Evolutionary conservation across 2,113 vertebrate genomes (phyloP), one percentile per base, ranked within the genome.

Genomic region (Nibea albiflora): DNA sequence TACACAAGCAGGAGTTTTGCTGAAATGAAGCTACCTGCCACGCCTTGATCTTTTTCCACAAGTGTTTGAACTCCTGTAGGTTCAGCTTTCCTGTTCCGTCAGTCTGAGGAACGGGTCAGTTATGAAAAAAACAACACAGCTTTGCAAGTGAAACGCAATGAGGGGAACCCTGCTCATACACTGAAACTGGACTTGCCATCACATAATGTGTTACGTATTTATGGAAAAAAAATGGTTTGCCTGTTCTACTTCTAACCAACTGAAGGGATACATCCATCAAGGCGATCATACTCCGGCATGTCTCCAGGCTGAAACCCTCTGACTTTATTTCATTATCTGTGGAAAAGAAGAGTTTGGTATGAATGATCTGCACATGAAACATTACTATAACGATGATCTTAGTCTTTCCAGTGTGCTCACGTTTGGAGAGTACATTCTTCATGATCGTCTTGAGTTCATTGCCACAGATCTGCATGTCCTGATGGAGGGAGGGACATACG

Each of bases 211-310:
- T 65, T 19, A 49, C 2, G 24, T 11, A 31, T 50, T 6, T 20
- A 31, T 11, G 26, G 10, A 9, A 58, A 58, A 58, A 58, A 28
- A 35, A 35, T 5, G 4, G 0, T 57, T 57, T 58, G 4, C 14
- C 12, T n/a, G 15, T 26, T 46, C 3, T 46, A 14, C 44, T 46
- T 42, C 60, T 2, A 50, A 28, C 6, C 7, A 15, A 1, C 39
- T 57, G 11, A 20, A 94, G 97, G 96, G 98, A 99, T 99, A 99
- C 98, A 39, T 99, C 98, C 98, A 99, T 96, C 67, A 99, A 92
- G 14, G 98, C 98, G 22, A 99, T 98, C 97, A 99, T 99, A 92
- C 98, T 99, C 28, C 98, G 96, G 84, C 98, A 99, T 22, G 97
- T 98, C 85, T 99, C 98, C 46, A 98, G 77, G 8, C 95, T 97